A percentile compares a stretch with the other conserved stretches of the same genome.
phyloP scores from a whole-genome alignment of 2,888 invertebrate genomes.

The Mantis religiosa region DNA sequence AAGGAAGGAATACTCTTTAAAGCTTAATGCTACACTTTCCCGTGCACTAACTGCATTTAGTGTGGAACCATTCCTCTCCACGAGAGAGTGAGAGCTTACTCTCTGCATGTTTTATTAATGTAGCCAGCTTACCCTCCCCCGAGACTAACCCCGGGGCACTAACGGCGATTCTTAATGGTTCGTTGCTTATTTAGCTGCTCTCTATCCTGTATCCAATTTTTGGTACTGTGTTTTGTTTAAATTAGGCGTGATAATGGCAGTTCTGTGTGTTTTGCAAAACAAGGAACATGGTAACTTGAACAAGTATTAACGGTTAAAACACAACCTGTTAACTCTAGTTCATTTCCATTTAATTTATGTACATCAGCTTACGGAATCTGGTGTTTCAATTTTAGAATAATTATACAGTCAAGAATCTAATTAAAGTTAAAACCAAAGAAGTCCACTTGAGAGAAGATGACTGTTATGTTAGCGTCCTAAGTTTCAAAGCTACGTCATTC shows the following conservation, averaged over 20 bases:
- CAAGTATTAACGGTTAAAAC: too few relatives aligned
- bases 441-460: too few relatives aligned
- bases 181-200: background rate
- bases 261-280: background rate
- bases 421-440: too few relatives aligned
- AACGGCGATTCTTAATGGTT: background rate
- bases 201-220: background rate
- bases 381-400: too few relatives aligned
- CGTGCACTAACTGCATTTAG: background rate
- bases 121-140: background rate
- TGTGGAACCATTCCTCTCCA: background rate
- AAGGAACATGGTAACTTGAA: too few relatives aligned
- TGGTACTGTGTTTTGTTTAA: background rate
- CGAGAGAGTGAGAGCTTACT: background rate
- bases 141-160: background rate
- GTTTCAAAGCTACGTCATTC: too few relatives aligned
- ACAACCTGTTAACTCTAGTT: too few relatives aligned
- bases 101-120: background rate
- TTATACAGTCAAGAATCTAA: too few relatives aligned
- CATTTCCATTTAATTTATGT: too few relatives aligned
- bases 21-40: background rate
- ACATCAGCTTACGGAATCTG: too few relatives aligned
- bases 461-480: too few relatives aligned
- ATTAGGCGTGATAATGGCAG: background rate
- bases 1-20: background rate